phyloP scores from a whole-genome alignment of 2,113 vertebrate species.

The Plecturocebus donacophilus region DNA sequence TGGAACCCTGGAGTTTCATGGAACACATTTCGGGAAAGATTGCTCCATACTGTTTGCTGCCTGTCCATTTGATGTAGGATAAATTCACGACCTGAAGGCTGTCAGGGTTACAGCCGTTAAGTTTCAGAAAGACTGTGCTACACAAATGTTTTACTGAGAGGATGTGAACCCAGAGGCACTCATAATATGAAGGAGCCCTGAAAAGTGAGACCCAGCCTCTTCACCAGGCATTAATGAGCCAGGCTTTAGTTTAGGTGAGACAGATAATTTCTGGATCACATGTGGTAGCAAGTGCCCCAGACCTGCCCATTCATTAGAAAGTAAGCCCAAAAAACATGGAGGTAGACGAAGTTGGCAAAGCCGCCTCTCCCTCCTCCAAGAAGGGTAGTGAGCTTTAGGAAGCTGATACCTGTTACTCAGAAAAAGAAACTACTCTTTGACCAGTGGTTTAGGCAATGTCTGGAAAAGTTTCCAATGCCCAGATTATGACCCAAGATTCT shows the following conservation, averaged over 20 bases:
- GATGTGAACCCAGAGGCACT: background rate
- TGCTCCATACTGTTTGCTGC: background rate
- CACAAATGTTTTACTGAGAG: background rate
- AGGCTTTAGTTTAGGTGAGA: background rate
- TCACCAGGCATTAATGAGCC: background rate
- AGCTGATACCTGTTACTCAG: background rate
- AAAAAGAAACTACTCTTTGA: background rate
- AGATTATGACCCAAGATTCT: background rate
- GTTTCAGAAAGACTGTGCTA: background rate
- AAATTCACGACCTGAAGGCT: background rate
- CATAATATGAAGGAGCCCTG: background rate
- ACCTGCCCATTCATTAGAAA: background rate
- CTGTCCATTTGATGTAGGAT: background rate
- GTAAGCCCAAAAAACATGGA: background rate
- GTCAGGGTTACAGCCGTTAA: background rate
- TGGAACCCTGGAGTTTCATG: background rate
- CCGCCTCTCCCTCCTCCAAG: background rate
- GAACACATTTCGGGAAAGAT: background rate
- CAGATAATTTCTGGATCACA: background rate
- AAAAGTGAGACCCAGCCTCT: background rate
- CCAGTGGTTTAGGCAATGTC: background rate
- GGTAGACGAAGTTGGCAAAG: background rate
- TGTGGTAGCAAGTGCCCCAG: background rate
- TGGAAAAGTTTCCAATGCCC: background rate
- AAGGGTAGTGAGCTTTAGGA: background rate